A percentile compares a stretch with the other conserved stretches of the same genome.
phyloP scores from a whole-genome alignment of 2,888 invertebrate genomes.

The Epirrhoe alternata region DNA sequence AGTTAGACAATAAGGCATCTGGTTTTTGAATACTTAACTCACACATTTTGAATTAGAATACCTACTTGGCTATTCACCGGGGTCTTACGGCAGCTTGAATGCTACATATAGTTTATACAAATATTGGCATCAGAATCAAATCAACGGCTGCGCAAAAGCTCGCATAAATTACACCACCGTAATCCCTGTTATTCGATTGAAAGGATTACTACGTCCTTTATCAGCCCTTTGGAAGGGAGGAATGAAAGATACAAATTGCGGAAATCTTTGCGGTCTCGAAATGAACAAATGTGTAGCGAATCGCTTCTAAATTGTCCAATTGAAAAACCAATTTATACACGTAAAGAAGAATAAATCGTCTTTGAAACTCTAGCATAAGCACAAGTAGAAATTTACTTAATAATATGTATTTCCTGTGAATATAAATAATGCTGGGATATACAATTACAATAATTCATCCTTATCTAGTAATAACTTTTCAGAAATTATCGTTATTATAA shows the following conservation, averaged over 20 bases:
- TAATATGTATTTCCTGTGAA: neutral
- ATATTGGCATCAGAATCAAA: conserved; percentile 32
- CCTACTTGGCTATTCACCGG: neutral
- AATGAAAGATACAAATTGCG: conserved; percentile 68
- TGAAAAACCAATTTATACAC: conserved; percentile 26
- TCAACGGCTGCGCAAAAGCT: conserved; percentile 51
- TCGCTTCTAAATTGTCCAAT: conserved; percentile 27
- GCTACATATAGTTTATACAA: conserved; percentile 43
- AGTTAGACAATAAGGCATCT: no score
- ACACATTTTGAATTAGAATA: neutral
- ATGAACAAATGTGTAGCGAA: conserved; percentile 36
- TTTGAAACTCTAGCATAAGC: conserved; percentile 7
- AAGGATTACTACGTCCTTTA: conserved; percentile 75
- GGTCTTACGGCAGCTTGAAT: conserved; percentile 21
- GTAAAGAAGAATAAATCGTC: conserved; percentile 1
- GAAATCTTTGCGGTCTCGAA: conserved; percentile 51
- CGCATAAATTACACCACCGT: conserved; percentile 62
- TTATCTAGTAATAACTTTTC: conserved; percentile 28
- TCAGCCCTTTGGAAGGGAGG: conserved; percentile 60
- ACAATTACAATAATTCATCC: conserved; percentile 36
- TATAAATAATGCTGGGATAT: conserved; percentile 24
- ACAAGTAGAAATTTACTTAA: conserved; percentile 4
- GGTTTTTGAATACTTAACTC: neutral
- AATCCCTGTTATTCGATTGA: conserved; percentile 73
- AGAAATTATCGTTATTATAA: conserved; percentile 29